These are phyloP conservation scores for Leptonema lineaticorne DNA, from an alignment of 1,140 invertebrate genomes.

Conservation along the genomic window DNA sequence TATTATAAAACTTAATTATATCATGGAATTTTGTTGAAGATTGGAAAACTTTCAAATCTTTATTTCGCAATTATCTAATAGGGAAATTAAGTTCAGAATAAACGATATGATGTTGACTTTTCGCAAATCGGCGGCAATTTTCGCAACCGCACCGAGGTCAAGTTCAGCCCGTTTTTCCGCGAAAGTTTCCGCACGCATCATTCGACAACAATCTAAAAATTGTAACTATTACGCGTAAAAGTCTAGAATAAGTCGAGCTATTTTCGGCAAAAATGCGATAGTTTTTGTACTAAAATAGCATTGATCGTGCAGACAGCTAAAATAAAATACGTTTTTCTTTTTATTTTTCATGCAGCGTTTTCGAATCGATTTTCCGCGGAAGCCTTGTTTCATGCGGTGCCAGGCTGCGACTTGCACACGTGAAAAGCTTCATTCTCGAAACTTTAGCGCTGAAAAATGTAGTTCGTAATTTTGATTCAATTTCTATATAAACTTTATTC, in stretches of 20 bases:
- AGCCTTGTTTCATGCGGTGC: neutral
- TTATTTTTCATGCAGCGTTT: neutral
- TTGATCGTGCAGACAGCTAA: neutral
- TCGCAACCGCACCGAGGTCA: neutral
- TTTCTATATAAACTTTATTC: neutral
- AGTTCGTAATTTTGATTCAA: no score
- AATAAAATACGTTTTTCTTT: neutral
- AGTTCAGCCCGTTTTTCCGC: neutral
- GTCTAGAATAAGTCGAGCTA: conserved; percentile 4
- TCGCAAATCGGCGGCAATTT: neutral
- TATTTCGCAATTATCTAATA: no score
- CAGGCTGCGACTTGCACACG: no score
- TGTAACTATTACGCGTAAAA: neutral
- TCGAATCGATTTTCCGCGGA: neutral
- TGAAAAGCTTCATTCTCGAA: neutral
- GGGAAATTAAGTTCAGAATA: no score
- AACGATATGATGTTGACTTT: no score
- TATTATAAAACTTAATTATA: no score
- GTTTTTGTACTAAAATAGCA: conserved; percentile 4
- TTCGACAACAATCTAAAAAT: neutral
- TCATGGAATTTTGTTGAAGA: no score
- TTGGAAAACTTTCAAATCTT: no score
- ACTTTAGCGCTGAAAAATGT: neutral
- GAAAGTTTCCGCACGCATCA: neutral
- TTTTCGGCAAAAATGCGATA: neutral